A percentile compares a stretch with the other conserved stretches of the same genome.
These are phyloP conservation scores for Petromus typicus DNA, from an alignment of 2,113 vertebrate genomes.

Conservation along the genomic window DNA sequence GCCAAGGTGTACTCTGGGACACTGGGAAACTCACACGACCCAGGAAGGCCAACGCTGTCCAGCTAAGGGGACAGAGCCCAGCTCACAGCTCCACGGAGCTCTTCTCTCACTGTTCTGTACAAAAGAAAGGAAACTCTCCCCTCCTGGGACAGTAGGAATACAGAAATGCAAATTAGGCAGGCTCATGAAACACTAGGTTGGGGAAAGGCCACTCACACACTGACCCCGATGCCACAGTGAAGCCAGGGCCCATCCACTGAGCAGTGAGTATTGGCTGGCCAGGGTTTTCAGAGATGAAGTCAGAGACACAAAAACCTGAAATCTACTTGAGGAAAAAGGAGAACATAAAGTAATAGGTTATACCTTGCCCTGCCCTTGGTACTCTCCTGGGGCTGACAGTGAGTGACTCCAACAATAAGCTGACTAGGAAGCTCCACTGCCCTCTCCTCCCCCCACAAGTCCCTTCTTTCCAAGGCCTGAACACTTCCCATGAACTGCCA, in stretches of 20 bases:
- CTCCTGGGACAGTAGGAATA: not conserved
- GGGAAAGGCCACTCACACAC: not conserved
- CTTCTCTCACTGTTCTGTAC: constrained; percentile 55
- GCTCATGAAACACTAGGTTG: not conserved
- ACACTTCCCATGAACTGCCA: not conserved
- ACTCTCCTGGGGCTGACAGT: not conserved
- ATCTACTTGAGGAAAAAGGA: not conserved
- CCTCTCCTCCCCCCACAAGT: not conserved
- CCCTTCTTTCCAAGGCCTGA: constrained; percentile 27
- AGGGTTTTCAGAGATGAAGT: not conserved
- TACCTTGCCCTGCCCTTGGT: not conserved
- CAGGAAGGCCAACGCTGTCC: too few species aligned
- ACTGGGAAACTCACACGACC: not conserved
- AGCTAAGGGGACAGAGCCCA: not conserved
- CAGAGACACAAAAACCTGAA: not conserved
- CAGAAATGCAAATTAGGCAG: constrained; percentile 44
- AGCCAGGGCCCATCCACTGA: not conserved
- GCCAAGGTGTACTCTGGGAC: rapidly evolving
- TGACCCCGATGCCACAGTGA: too few species aligned
- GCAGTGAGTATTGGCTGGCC: too few species aligned
- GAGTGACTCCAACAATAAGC: not conserved
- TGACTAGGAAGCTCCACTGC: not conserved
- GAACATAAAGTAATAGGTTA: not conserved
- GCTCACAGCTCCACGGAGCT: not conserved
- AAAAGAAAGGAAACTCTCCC: constrained; percentile 57